These are phyloP conservation scores for Leucoptera coffeella DNA, from an alignment of 2,888 invertebrate species.

Conservation along the genomic window DNA sequence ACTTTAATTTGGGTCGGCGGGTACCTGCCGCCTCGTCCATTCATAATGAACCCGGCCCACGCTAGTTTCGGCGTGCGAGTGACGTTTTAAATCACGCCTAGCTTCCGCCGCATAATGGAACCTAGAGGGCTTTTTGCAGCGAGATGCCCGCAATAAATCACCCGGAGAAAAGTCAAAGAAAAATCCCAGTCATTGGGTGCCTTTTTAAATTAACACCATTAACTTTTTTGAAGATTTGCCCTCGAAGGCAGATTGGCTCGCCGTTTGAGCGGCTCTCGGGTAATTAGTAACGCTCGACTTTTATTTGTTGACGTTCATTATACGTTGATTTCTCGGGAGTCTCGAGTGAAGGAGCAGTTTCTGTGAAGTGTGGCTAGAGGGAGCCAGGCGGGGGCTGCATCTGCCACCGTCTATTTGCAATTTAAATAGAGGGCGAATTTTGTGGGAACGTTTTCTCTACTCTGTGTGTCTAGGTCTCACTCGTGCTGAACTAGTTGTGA, in stretches of 20 bases:
- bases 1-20: constrained; percentile 41
- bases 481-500: too few species aligned
- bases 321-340: constrained; percentile 33
- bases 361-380: too few species aligned
- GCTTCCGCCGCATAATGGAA: background rate
- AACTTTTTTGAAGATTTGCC: constrained; percentile 43
- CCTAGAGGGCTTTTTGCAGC: background rate
- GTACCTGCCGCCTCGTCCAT: constrained; percentile 28
- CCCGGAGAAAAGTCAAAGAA: constrained; percentile 28
- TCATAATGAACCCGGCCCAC: constrained; percentile 36
- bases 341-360: too few species aligned
- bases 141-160: constrained; percentile 27
- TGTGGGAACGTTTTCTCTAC: constrained; percentile 46
- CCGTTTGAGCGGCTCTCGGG: constrained; percentile 30
- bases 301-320: constrained; percentile 54
- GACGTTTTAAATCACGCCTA: constrained; percentile 19
- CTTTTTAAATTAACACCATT: constrained; percentile 53
- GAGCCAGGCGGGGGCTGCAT: constrained; percentile 42
- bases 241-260: constrained; percentile 37
- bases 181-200: constrained; percentile 46
- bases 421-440: constrained; percentile 51
- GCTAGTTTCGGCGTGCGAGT: constrained; percentile 21
- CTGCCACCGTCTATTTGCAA: constrained; percentile 51
- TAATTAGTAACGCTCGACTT: constrained; percentile 54
- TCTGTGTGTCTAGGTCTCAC: too few species aligned